These are phyloP conservation scores for Charaxes varanes DNA, from an alignment of 1,140 invertebrate species.

Conservation along the genomic window DNA sequence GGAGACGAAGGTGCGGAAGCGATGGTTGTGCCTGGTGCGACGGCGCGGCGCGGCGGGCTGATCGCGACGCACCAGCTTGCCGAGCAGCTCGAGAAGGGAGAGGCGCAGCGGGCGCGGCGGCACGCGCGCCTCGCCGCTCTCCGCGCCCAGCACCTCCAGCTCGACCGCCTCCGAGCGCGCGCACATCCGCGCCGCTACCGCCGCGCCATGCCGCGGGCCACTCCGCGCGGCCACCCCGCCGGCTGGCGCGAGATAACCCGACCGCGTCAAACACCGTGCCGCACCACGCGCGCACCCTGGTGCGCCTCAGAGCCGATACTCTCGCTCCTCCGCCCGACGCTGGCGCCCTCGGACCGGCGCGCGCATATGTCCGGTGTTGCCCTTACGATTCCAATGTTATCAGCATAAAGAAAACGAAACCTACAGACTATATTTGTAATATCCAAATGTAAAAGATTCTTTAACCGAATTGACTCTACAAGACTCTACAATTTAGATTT, in stretches of 20 bases:
- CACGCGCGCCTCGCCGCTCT: constrained; percentile 47
- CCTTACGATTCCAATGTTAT: constrained; percentile 18
- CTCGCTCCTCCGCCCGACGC: constrained; percentile 33
- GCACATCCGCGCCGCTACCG: constrained; percentile 68
- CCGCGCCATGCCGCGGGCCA: constrained; percentile 56
- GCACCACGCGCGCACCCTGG: constrained; percentile 43
- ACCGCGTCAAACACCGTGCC: constrained; percentile 14
- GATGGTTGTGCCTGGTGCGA: constrained; percentile 77
- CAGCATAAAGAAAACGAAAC: constrained; percentile 7
- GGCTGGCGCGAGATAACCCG: constrained; percentile 21
- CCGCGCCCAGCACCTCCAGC: constrained; percentile 68
- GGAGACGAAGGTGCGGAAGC: constrained; percentile 77
- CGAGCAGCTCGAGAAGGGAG: constrained; percentile 79
- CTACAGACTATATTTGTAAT: neutral
- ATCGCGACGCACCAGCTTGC: constrained; percentile 77
- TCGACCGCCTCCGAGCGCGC: constrained; percentile 65
- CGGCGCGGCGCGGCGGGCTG: constrained; percentile 60
- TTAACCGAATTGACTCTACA: no score
- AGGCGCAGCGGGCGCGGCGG: constrained; percentile 70
- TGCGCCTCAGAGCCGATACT: constrained; percentile 48
- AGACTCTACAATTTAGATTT: no score
- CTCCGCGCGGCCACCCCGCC: constrained; percentile 48
- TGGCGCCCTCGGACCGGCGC: constrained; percentile 49
- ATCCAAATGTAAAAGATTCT: neutral
- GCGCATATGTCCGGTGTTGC: constrained; percentile 40